These are phyloP conservation scores for Cavia porcellus DNA, from an alignment of 2,113 vertebrate species.

Conservation along the genomic window DNA sequence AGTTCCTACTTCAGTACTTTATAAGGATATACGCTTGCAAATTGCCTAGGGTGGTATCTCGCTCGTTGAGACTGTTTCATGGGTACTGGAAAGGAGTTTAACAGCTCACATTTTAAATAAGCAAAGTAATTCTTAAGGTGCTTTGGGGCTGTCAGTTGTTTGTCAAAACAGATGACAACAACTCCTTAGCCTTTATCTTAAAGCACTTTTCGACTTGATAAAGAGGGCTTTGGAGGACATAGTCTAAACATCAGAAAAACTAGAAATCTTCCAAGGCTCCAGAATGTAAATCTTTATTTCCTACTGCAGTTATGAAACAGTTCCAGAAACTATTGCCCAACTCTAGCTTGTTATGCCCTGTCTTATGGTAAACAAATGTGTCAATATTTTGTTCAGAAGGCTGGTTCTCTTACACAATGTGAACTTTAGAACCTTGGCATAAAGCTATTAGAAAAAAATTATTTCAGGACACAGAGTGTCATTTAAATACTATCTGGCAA, in stretches of 20 bases:
- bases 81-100: background rate
- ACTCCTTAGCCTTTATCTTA: background rate
- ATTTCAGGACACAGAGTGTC: background rate
- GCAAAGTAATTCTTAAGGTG: background rate
- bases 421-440: conserved; percentile 73
- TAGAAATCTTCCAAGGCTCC: conserved; percentile 4
- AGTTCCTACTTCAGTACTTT: conserved; percentile 26
- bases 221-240: background rate
- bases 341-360: conserved; percentile 57
- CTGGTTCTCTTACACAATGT: conserved; percentile 44
- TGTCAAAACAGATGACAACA: background rate
- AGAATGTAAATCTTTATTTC: conserved; percentile 65
- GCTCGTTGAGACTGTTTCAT: conserved; percentile 10
- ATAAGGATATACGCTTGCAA: conserved; percentile 22
- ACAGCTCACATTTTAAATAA: conserved; percentile 23
- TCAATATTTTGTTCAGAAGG: conserved; percentile 68
- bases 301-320: conserved; percentile 74
- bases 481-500: background rate
- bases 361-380: conserved; percentile 63
- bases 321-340: conserved; percentile 70
- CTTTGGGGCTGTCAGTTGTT: background rate
- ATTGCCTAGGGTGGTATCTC: background rate
- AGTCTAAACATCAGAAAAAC: conserved; percentile 49
- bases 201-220: conserved; percentile 26
- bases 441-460: conserved; percentile 27